phyloP scores from a whole-genome alignment of 2,888 invertebrate species.

The Slavum lentiscoides region DNA sequence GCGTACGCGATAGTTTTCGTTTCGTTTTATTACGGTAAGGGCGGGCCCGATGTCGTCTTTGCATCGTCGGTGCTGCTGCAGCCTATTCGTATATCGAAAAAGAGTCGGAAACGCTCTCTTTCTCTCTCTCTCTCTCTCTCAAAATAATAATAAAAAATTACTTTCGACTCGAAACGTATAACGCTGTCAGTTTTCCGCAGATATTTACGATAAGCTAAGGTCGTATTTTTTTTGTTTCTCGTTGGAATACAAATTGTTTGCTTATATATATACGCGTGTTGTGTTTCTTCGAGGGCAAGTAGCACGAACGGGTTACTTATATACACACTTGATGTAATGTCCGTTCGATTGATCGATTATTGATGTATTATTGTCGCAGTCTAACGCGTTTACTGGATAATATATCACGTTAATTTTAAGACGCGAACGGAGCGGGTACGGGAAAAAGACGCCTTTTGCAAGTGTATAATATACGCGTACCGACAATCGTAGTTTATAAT shows the following conservation, averaged over 20 bases:
- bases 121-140: too few relatives aligned
- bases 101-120: not conserved
- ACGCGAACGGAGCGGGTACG: not conserved
- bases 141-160: slow-evolving; percentile 2
- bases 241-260: slow-evolving; percentile 29
- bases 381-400: too few relatives aligned
- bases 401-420: too few relatives aligned
- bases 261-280: not conserved
- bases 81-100: not conserved
- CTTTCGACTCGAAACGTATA: not conserved
- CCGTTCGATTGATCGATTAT: too few relatives aligned
- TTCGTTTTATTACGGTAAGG: slow-evolving; percentile 1
- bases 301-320: too few relatives aligned
- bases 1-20: not conserved
- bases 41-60: not conserved
- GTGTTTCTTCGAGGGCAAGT: not conserved
- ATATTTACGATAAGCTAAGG: slow-evolving; percentile 31
- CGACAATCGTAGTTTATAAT: too few relatives aligned
- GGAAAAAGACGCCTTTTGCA: too few relatives aligned
- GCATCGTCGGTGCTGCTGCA: too few relatives aligned
- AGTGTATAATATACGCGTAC: too few relatives aligned
- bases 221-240: not conserved
- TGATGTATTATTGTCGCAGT: too few relatives aligned
- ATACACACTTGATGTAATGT: too few relatives aligned
- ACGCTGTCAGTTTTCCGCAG: slow-evolving; percentile 8